Conservation (phyloP, 2,797 vertebrate species). For the Crax fasciolata region DNA sequence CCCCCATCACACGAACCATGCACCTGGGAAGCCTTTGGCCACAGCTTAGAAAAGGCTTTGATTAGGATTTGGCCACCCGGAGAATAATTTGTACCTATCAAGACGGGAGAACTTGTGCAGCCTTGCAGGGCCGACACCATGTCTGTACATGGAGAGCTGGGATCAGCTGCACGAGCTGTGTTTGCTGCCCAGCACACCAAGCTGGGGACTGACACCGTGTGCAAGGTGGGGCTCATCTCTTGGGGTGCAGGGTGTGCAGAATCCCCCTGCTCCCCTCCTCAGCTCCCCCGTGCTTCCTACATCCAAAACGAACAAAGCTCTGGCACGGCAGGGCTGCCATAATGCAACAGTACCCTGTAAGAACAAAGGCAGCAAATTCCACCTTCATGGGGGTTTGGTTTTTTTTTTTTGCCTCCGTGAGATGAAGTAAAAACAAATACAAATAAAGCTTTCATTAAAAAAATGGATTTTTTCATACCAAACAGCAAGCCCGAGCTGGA, state of each 20-base stretch:
- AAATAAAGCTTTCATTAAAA: constrained; percentile 23
- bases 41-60: neutral
- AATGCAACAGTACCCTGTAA: neutral
- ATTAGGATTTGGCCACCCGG: neutral
- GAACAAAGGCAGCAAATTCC: constrained; percentile 1
- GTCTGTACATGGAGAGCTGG: neutral
- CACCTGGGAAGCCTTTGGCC: neutral
- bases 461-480: constrained; percentile 12
- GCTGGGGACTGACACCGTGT: too few species aligned
- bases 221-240: neutral
- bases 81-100: neutral
- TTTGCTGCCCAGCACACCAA: neutral
- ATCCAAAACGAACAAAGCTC: neutral
- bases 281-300: neutral
- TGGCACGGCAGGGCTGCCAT: neutral
- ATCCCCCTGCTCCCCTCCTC: neutral
- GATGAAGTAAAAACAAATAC: constrained; percentile 31
- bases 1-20: neutral
- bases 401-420: neutral
- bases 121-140: neutral
- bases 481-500: constrained; percentile 22
- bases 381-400: neutral
- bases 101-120: neutral
- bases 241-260: neutral
- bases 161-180: neutral